Evolutionary conservation across 2,888 invertebrate genomes (phyloP), one percentile per base, ranked within the genome.

Genomic region (Stenotaenia linearis): DNA sequence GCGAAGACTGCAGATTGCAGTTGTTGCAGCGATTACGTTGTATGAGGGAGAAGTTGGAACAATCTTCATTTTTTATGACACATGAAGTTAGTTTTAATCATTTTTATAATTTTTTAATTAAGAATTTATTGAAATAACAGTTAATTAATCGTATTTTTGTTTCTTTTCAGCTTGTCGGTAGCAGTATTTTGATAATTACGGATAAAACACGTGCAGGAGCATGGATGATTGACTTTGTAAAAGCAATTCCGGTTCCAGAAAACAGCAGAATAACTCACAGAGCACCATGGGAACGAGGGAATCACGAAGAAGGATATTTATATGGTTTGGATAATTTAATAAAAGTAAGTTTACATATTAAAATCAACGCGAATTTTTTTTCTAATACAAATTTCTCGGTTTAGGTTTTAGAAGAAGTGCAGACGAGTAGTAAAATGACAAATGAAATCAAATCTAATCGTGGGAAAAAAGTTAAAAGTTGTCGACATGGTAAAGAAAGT

Each of bases 171-270:
- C 88, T 97, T 80, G 92, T 96, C 84, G 95, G 96, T 40, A 96
- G 96, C 87, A 96, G 96, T 86, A 91, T 98, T 83, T 92, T 98
- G 84, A 92, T 98, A 84, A 93, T 98, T 81, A 96, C 96, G 86
- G 98, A 98, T 85, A 91, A 93, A 80, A 90, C 91, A 81, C 92
- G 92, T 84, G 93, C 93, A 40, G 96, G 96, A 28, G 95, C 93
- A 7, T 98, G 98, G 98, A 89, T 98, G 83, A 98, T 98, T 81
- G 98, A 98, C 86, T 98, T 98, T 85, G 97, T 97, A 76, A 98
- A 98, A 86, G 96, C 96, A 0, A 90, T 92, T 79, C 89, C 89
- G 78, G 88, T 97, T 75, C 92, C 93, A 0, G 89, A 91, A 25
- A 91, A 91, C 10, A 83, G 89, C 28, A 88, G 87, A 77, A 90